phyloP scores from a whole-genome alignment of 1,140 invertebrate genomes.

The Solenopsis invicta region DNA sequence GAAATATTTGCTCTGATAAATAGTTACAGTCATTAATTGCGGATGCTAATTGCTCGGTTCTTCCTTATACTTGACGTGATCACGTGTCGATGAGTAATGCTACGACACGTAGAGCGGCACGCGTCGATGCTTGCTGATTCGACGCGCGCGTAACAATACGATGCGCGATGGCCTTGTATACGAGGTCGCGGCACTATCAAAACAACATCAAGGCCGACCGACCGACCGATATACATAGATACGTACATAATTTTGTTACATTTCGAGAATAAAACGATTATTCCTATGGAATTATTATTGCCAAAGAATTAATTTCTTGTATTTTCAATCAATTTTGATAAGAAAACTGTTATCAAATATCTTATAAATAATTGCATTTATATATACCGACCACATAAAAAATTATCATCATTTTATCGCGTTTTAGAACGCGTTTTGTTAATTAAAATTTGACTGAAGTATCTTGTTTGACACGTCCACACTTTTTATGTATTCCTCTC shows the following conservation, averaged over 20 bases:
- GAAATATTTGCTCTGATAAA: background rate
- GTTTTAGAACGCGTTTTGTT: no score
- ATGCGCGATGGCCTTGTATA: background rate
- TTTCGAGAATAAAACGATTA: background rate
- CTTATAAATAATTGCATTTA: no score
- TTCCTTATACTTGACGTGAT: background rate
- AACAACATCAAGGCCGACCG: background rate
- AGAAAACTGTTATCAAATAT: background rate
- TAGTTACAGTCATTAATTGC: background rate
- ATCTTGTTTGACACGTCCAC: no score
- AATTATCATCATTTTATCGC: no score
- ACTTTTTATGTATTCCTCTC: no score
- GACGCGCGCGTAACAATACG: background rate
- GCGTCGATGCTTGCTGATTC: background rate
- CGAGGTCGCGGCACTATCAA: background rate
- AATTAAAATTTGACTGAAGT: no score
- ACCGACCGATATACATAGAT: no score
- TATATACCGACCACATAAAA: no score
- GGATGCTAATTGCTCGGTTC: background rate
- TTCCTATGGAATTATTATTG: background rate
- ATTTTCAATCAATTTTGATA: conserved; percentile 4
- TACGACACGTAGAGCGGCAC: background rate
- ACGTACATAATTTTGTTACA: background rate
- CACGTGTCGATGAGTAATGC: background rate
- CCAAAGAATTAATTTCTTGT: background rate